phyloP scores from a whole-genome alignment of 2,113 vertebrate genomes.

The Cyanoramphus novaezelandiae region DNA sequence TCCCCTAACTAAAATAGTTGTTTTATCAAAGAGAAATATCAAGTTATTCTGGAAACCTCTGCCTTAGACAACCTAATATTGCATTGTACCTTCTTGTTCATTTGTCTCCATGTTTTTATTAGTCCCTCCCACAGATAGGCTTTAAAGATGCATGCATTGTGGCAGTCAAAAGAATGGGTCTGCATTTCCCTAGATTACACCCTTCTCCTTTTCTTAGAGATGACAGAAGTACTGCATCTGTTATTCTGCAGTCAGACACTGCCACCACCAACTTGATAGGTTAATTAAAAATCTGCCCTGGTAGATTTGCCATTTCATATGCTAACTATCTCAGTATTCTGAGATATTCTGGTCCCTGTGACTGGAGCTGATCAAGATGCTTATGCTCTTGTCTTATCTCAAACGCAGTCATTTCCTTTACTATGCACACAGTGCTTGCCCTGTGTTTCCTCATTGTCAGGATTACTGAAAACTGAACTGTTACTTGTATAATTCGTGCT shows the following conservation, averaged over 20 bases:
- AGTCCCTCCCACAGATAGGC: not conserved
- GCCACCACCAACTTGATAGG: slow-evolving; percentile 54
- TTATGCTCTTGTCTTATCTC: not conserved
- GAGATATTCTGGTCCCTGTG: slow-evolving; percentile 39
- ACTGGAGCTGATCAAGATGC: slow-evolving; percentile 34
- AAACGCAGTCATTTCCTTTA: not conserved
- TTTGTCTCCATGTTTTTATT: not conserved
- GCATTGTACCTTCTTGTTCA: not conserved
- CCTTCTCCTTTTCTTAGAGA: slow-evolving; percentile 23
- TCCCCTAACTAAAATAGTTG: not conserved
- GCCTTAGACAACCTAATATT: not conserved
- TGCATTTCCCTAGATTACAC: slow-evolving; percentile 39
- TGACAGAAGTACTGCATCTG: slow-evolving; percentile 1
- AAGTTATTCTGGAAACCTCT: not conserved
- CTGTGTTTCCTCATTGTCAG: not conserved
- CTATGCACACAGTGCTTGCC: not conserved
- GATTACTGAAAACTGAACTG: not conserved
- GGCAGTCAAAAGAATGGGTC: not conserved
- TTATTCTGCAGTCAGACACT: slow-evolving; percentile 61
- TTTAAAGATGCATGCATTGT: not conserved
- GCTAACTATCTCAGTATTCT: slow-evolving; percentile 40
- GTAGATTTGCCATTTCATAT: slow-evolving; percentile 35
- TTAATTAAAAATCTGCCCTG: slow-evolving; percentile 59
- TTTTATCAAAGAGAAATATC: not conserved
- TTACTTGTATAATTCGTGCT: not conserved